These are phyloP conservation scores for Drosophila guanche DNA, from an alignment of 1,140 invertebrate species.

Conservation along the genomic window DNA sequence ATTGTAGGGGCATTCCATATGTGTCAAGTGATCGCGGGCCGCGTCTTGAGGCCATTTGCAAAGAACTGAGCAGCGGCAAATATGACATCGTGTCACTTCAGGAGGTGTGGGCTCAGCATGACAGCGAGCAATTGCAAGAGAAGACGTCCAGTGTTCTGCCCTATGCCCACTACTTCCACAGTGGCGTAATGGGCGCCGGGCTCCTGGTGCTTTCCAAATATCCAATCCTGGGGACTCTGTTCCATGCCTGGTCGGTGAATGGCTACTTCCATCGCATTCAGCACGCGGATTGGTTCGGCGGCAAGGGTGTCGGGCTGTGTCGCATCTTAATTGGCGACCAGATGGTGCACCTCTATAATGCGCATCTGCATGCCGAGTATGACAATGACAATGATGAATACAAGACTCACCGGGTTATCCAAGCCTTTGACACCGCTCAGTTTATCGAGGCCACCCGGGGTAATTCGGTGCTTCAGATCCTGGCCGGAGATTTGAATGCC, in stretches of 20 bases:
- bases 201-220: slow-evolving; percentile 95
- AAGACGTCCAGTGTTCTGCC: slow-evolving; percentile 87
- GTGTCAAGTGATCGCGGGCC: slow-evolving; percentile 90
- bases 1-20: slow-evolving; percentile 91
- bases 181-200: slow-evolving; percentile 96
- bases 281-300: slow-evolving; percentile 99
- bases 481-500: slow-evolving; percentile 97
- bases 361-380: slow-evolving; percentile 99
- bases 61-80: slow-evolving; percentile 87
- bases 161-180: slow-evolving; percentile 96
- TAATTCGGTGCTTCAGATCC: slow-evolving; percentile 91
- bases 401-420: slow-evolving; percentile 93
- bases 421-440: slow-evolving; percentile 97
- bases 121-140: slow-evolving; percentile 89
- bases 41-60: slow-evolving; percentile 92
- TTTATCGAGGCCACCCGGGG: slow-evolving; percentile 93
- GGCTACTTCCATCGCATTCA: slow-evolving; percentile 98
- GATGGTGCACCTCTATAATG: slow-evolving; percentile 91
- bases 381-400: slow-evolving; percentile 93
- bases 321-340: slow-evolving; percentile 88
- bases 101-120: slow-evolving; percentile 93
- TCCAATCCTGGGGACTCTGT: slow-evolving; percentile 94
- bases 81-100: slow-evolving; percentile 96
- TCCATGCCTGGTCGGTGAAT: slow-evolving; percentile 97
- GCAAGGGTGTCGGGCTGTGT: slow-evolving; percentile 97